A percentile compares a stretch with the other conserved stretches of the same genome.
Conservation (phyloP, 1,140 invertebrate species). For the Theocolax elegans region DNA sequence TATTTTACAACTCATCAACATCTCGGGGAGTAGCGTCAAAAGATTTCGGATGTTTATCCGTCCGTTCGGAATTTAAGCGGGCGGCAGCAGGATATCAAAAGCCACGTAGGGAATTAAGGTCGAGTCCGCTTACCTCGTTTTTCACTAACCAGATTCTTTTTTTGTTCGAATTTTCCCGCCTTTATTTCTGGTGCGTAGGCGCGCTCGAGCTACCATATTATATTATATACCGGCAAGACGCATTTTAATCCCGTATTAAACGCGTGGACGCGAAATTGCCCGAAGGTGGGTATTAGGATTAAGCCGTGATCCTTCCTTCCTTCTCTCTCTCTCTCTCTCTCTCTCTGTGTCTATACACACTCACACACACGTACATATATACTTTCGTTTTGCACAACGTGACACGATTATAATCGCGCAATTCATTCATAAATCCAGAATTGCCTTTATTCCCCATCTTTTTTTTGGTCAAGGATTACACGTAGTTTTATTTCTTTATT, state of each 20-base stretch:
- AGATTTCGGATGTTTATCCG: too few relatives aligned
- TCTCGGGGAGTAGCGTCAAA: too few relatives aligned
- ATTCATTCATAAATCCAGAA: neutral
- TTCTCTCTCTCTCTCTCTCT: neutral
- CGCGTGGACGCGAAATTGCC: conserved; percentile 46
- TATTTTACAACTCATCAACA: too few relatives aligned
- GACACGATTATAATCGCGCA: neutral
- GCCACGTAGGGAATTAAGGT: conserved; percentile 59
- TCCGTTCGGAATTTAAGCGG: too few relatives aligned
- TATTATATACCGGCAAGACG: conserved; percentile 28
- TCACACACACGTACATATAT: neutral
- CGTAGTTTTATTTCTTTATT: too few relatives aligned
- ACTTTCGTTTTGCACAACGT: neutral
- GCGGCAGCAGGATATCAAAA: conserved; percentile 52
- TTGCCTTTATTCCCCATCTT: too few relatives aligned
- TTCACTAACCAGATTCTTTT: neutral
- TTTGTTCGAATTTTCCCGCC: conserved; percentile 7
- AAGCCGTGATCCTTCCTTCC: conserved; percentile 51
- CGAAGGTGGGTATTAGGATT: conserved; percentile 62
- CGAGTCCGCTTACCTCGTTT: conserved; percentile 43
- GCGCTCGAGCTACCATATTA: conserved; percentile 4
- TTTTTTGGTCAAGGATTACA: too few relatives aligned
- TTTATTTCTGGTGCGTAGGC: conserved; percentile 10
- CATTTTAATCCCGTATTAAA: conserved; percentile 65
- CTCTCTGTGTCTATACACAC: neutral